phyloP scores from a whole-genome alignment of 2,797 vertebrate species.

The Pseudochirops cupreus region DNA sequence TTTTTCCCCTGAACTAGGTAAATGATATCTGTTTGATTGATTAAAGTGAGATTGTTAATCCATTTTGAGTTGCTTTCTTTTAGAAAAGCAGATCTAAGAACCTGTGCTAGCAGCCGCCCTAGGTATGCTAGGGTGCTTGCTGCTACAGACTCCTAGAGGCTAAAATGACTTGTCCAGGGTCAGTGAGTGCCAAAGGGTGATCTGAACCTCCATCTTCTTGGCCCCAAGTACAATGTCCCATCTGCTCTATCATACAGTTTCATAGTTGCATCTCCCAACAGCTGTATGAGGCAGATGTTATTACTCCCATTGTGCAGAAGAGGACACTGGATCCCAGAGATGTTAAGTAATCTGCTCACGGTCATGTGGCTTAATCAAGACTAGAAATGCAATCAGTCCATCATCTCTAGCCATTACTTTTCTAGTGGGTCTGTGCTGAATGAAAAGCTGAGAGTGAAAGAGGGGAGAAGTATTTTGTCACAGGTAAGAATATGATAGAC shows the following conservation, averaged over 20 bases:
- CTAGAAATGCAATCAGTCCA: background rate
- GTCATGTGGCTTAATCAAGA: background rate
- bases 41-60: too few relatives aligned
- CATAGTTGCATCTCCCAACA: background rate
- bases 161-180: background rate
- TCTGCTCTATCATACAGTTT: background rate
- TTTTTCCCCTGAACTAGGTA: too few relatives aligned
- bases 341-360: background rate
- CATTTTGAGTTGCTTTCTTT: too few relatives aligned
- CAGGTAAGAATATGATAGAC: background rate
- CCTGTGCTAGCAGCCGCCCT: too few relatives aligned
- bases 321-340: constrained; percentile 1
- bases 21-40: too few relatives aligned
- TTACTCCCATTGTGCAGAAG: background rate
- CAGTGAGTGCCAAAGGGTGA: background rate
- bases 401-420: background rate
- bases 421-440: background rate
- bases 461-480: background rate
- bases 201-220: background rate
- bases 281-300: background rate
- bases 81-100: too few relatives aligned
- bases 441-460: background rate
- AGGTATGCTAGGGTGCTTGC: too few relatives aligned
- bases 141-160: too few relatives aligned
- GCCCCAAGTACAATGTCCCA: background rate